A percentile compares a stretch with the other conserved stretches of the same genome.
phyloP scores from a whole-genome alignment of 2,797 vertebrate species.

The Caiman crocodilus region DNA sequence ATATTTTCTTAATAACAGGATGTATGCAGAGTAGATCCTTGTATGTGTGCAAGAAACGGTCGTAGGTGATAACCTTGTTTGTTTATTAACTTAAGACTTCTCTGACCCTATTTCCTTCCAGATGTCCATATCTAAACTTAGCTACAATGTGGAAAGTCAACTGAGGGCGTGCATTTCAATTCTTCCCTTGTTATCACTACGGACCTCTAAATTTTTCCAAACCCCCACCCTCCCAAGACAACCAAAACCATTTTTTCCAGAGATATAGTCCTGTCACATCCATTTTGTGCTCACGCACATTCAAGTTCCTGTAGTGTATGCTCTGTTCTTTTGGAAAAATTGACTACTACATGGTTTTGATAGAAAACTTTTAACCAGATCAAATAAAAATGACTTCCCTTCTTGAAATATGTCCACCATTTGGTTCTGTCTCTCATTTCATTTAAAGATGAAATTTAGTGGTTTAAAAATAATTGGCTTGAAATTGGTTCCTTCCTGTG shows the following conservation, averaged over 20 bases:
- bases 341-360: not conserved
- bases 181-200: not conserved
- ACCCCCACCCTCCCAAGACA: not conserved
- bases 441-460: not conserved
- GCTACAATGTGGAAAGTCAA: not conserved
- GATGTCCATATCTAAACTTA: not conserved
- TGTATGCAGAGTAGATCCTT: not conserved
- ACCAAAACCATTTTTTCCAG: not conserved
- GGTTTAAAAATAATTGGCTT: not conserved
- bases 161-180: not conserved
- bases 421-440: not conserved
- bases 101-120: not conserved
- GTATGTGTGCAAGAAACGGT: not conserved
- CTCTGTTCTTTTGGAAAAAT: not conserved
- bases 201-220: not conserved
- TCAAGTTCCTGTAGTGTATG: fast-evolving
- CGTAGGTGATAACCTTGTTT: not conserved
- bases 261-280: not conserved
- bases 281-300: not conserved
- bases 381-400: not conserved
- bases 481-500: not conserved
- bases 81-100: not conserved
- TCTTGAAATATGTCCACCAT: not conserved
- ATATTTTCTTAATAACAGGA: not conserved
- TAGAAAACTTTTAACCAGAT: not conserved